A percentile compares a stretch with the other conserved stretches of the same genome.
phyloP scores from a whole-genome alignment of 2,888 invertebrate species.

The Dermolepida albohirtum region DNA sequence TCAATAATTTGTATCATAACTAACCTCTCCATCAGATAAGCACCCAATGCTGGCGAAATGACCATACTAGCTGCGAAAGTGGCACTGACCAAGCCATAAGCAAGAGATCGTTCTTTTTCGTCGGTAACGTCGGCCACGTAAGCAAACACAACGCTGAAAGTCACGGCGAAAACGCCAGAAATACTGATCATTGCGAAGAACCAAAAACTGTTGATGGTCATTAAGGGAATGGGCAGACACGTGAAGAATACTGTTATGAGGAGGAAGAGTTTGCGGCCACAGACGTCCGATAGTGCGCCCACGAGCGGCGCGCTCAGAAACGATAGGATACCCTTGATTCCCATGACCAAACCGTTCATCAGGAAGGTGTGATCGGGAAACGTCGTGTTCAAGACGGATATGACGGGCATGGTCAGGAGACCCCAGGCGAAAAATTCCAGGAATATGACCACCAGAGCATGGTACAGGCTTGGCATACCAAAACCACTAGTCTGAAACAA shows the following conservation, averaged over 20 bases:
- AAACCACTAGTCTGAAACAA: conserved; percentile 82
- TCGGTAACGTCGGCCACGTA: conserved; percentile 99
- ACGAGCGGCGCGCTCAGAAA: conserved; percentile 97
- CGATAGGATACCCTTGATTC: conserved; percentile 89
- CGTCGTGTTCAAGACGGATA: conserved; percentile 92
- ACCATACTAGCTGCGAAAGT: conserved; percentile 99
- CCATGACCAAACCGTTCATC: conserved; percentile 99
- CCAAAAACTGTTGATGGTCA: conserved; percentile 94
- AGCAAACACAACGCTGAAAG: conserved; percentile 99
- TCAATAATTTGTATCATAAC: conserved; percentile 9
- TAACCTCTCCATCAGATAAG: conserved; percentile 82
- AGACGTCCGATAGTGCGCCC: conserved; percentile 97
- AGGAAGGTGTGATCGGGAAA: conserved; percentile 99
- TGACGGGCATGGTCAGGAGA: conserved; percentile 96
- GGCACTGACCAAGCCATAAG: conserved; percentile 93
- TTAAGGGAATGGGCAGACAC: conserved; percentile 97
- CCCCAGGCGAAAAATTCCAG: conserved; percentile 99
- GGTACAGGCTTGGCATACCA: conserved; percentile 96
- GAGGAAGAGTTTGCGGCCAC: conserved; percentile 98
- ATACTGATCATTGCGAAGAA: conserved; percentile 99
- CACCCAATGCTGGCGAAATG: conserved; percentile 96
- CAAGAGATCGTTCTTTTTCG: conserved; percentile 92
- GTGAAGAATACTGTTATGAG: conserved; percentile 98
- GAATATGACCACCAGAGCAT: conserved; percentile 99
- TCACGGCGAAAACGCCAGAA: conserved; percentile 98